Evolutionary conservation across 1,140 invertebrate genomes (phyloP), one percentile per base, ranked within the genome.

Genomic region (Aphelenchoides fujianensis): DNA sequence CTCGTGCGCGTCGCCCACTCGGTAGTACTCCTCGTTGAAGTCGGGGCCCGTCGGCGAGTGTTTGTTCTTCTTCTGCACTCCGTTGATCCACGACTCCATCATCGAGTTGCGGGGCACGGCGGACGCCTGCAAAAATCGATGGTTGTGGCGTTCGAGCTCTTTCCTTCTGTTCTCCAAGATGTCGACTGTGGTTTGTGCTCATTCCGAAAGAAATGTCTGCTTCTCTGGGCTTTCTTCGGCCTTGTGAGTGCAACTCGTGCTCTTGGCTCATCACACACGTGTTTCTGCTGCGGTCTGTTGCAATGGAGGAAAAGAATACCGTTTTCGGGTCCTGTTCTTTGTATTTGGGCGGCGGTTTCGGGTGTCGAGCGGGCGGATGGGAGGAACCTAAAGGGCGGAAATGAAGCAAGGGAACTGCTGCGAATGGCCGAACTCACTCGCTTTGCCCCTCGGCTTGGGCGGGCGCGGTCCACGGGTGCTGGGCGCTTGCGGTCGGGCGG

Each of bases 301-400:
- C 16, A 68, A 61, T 68, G 66, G 9, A 27, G 19, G 5, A 27
- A 12, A 71, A 72, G 23, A 30, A 28, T 74, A 74, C 73, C 73
- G 73, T 74, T 74, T 74, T 74, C 3, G 12, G n/a, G 37, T 76
- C 74, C 27, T 32, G 72, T 35, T 74, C 73, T 28, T 72, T 75
- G 53, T 74, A 74, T 34, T 74, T 75, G 5, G 52, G 52, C 31
- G 72, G 19, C 1, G 72, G 32, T 41, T 30, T 27, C 19, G 2
- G n/a, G 16, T 16, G 5, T 59, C 27, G 31, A 2, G 72, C 68
- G 7, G 54, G n/a, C n/a, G n/a, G n/a, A n/a, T n/a, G n/a, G n/a
- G n/a, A n/a, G n/a, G n/a, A n/a, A n/a, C n/a, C n/a, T n/a, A n/a
- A n/a, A n/a, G n/a, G n/a, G n/a, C n/a, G n/a, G n/a, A n/a, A n/a